Percentiles rank a stretch among this genome's conserved stretches.
phyloP scores from a whole-genome alignment of 2,888 invertebrate genomes.

The Dicyrtomina minuta region DNA sequence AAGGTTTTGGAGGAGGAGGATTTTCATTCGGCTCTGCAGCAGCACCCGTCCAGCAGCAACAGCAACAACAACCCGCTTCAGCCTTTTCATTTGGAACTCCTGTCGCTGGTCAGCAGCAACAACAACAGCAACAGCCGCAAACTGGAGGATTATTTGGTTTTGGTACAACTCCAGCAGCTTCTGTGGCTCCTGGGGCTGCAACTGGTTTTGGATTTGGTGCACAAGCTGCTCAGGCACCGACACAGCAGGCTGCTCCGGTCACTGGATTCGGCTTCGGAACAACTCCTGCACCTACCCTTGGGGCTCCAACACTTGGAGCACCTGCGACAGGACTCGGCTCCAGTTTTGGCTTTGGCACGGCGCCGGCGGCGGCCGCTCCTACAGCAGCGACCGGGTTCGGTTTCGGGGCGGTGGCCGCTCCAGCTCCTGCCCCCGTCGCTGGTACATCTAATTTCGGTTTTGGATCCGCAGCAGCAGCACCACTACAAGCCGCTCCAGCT shows the following conservation, averaged over 20 bases:
- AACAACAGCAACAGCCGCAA: background rate
- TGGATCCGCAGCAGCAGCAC: constrained; percentile 3
- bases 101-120: background rate
- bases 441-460: no score
- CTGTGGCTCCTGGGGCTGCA: background rate
- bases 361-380: background rate
- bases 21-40: constrained; percentile 9
- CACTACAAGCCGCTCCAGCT: background rate
- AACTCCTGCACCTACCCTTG: background rate
- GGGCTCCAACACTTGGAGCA: background rate
- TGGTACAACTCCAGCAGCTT: background rate
- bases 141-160: constrained; percentile 5
- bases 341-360: background rate
- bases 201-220: background rate
- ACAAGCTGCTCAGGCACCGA: background rate
- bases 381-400: background rate
- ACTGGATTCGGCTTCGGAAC: background rate
- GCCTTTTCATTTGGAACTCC: constrained; percentile 12
- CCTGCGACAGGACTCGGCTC: background rate
- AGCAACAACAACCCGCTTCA: constrained; percentile 5
- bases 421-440: no score
- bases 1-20: constrained; percentile 6
- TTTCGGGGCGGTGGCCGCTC: no score
- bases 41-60: background rate
- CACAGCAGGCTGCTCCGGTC: background rate